Base-by-base conservation (phyloP, 1,140 invertebrate species). In the Lerema accius region DNA sequence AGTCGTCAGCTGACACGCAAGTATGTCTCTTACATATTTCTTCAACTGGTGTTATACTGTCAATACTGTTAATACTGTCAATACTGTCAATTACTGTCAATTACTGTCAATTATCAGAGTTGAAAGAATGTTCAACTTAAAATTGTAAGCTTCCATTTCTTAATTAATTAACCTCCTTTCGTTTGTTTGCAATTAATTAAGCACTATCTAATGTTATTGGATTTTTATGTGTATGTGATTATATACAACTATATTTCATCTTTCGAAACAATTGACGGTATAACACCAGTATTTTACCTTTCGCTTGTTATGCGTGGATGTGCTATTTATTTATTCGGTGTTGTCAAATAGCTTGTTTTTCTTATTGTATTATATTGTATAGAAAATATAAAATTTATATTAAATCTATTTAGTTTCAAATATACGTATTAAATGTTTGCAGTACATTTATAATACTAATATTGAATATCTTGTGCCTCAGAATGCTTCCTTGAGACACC, bases 1-100 rank as follows among this genome's bases (percentile, higher is more conserved):
- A 90, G 70, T 86, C 84, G 69, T 85, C 87, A 69, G 79, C 74
- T 68, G 86, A 90, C 65, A 85, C 84, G 68, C 87, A 90, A 90
- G 87, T 90, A 90, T 77, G 86, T 81, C 61, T 62, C 55, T 64
- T 48, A 70, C 55, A 43, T 65, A 37, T 71, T 59, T 67, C 56
- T 69, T 43, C 7, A n/a, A 39, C 37, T 58, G 26, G 14, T 66
- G 37, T 66, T 63, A 48, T 58, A 55, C 55, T 45, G 56, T 14
- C 26, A 35, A 19, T 23, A 3, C 0, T 2, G 4, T 28, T 3
- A 23, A 3, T 3, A 23, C 5, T 23, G 19, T n/a, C n/a, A n/a
- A n/a, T n/a, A n/a, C n/a, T n/a, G n/a, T n/a, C n/a, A n/a, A n/a
- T n/a, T n/a, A n/a, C n/a, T n/a, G n/a, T n/a, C n/a, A n/a, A n/a